phyloP scores from a whole-genome alignment of 2,888 invertebrate species.

The Rapana venosa region DNA sequence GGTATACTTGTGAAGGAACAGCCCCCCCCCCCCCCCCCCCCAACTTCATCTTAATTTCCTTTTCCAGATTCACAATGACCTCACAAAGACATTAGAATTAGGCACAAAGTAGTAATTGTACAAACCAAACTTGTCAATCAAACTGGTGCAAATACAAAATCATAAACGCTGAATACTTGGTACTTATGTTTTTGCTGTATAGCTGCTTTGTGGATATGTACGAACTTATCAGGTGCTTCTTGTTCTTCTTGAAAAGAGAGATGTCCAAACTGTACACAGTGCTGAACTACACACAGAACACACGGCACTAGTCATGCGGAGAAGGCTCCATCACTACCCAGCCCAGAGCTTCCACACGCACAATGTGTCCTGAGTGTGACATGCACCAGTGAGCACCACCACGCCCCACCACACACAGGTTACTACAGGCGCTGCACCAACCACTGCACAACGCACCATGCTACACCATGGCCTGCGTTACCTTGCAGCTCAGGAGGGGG shows the following conservation, averaged over 20 bases:
- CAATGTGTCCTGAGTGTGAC: slow-evolving; percentile 19
- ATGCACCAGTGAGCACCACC: slow-evolving; percentile 37
- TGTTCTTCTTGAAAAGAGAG: neutral
- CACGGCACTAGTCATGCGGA: slow-evolving; percentile 26
- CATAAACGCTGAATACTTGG: no score
- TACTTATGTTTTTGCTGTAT: no score
- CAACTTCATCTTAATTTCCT: no score
- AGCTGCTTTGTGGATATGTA: neutral
- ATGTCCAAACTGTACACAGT: neutral
- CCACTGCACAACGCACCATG: slow-evolving; percentile 32
- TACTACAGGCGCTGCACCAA: slow-evolving; percentile 38
- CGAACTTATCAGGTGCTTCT: neutral
- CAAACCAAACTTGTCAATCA: slow-evolving; percentile 4
- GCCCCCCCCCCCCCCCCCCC: no score
- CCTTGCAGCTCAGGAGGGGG: slow-evolving; percentile 42
- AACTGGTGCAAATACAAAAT: neutral
- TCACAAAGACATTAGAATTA: no score
- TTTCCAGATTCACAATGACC: no score
- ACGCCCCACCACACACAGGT: slow-evolving; percentile 33
- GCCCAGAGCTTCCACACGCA: slow-evolving; percentile 32
- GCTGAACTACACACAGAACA: slow-evolving; percentile 19
- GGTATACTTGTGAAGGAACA: no score
- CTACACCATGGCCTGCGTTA: slow-evolving; percentile 30
- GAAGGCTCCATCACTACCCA: slow-evolving; percentile 9
- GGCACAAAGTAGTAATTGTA: neutral